phyloP scores from a whole-genome alignment of 2,113 vertebrate genomes.

The Willisornis vidua region DNA sequence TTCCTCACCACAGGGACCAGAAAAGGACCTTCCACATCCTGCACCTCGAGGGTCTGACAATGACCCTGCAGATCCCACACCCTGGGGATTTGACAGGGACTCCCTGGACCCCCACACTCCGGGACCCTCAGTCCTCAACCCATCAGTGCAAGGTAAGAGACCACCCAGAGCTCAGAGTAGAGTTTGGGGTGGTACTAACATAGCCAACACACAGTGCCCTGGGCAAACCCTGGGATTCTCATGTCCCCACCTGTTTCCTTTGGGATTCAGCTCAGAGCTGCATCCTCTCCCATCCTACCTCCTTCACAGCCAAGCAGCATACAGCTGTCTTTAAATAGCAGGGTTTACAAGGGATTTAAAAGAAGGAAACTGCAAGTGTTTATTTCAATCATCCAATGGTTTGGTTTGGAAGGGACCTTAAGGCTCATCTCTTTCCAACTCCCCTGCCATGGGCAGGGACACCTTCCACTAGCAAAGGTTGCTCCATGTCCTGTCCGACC shows the following conservation, averaged over 20 bases:
- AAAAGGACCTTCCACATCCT: background rate
- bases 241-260: background rate
- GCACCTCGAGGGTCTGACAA: background rate
- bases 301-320: accelerated
- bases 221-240: no score
- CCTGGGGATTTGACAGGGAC: background rate
- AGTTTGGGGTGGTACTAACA: background rate
- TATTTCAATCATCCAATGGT: no score
- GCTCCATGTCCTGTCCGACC: accelerated
- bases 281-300: no score
- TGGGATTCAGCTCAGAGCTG: background rate
- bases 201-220: background rate
- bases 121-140: no score
- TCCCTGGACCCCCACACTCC: background rate
- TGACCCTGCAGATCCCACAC: background rate
- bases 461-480: accelerated
- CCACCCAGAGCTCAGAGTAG: background rate
- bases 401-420: background rate
- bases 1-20: background rate
- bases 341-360: no score
- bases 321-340: background rate
- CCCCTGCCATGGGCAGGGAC: background rate
- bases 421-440: background rate
- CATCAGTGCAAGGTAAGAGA: background rate
- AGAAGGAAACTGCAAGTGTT: background rate